Evolutionary conservation across 2,797 vertebrate genomes (phyloP), one percentile per base, ranked within the genome.

Genomic region (Microctenopoma lineatum): DNA sequence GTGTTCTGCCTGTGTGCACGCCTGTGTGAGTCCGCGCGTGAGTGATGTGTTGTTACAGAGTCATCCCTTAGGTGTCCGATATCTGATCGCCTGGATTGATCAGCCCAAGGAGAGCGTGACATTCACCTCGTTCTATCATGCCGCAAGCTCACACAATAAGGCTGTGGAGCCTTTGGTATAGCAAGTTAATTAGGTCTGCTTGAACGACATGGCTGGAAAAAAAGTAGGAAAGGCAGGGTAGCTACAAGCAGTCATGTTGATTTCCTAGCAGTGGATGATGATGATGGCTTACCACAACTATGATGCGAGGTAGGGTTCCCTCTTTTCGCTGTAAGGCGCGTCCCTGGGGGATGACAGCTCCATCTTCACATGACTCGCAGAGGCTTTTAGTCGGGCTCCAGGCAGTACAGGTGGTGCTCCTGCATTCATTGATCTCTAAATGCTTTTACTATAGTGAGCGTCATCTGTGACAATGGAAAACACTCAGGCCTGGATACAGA

Each of bases 11-110:
- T 63, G 61, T 36, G 69, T 44, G 66, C 50, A 25, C 11, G 71
- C 52, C 44, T 3, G 51, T 57, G 51, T 15, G 67, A 57, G 47
- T 58, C 47, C 62, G 75, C 9, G 59, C 44, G 15, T 29, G 80
- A 83, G 72, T 29, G 72, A 85, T 88, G 81, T 73, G 62, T 57
- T 72, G 78, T 83, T 68, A 45, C 10, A 21, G 72, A 84, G 84
- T 81, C 71, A 59, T 91, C 89, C 91, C 90, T 88, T 83, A 88
- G 85, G 90, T 89, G 91, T 88, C 89, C 77, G 91, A 90, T 93
- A 93, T 93, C 92, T 88, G 92, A 94, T 93, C 85, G 83, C 70
- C 66, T 64, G 21, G 78, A 94, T 93, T 90, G 93, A 94, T 92
- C 78, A 42, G 75, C 81, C 87, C 92, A 94, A 92, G 93, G 92